A percentile compares a stretch with the other conserved stretches of the same genome.
phyloP scores from a whole-genome alignment of 2,888 invertebrate genomes.

The Electrophaes corylata region DNA sequence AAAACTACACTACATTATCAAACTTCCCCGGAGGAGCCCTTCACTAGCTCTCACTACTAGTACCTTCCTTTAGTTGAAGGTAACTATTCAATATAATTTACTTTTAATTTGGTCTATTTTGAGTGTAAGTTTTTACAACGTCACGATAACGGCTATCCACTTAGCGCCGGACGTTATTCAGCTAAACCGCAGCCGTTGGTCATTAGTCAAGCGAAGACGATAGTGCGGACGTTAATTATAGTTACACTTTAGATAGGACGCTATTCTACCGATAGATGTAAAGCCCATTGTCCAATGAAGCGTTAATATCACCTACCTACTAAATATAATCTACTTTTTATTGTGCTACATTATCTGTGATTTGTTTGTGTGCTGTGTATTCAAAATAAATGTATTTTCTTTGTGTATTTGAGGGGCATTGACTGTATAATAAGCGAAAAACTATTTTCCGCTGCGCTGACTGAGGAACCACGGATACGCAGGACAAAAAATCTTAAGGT shows the following conservation, averaged over 20 bases:
- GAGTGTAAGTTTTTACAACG: slow-evolving; percentile 41
- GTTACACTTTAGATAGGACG: slow-evolving; percentile 25
- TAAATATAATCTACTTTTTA: too few species aligned
- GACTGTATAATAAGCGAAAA: too few species aligned
- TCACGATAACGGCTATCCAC: slow-evolving; percentile 61
- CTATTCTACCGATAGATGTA: slow-evolving; percentile 13
- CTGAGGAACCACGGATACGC: too few species aligned
- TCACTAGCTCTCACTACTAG: too few species aligned
- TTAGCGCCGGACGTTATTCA: slow-evolving; percentile 74
- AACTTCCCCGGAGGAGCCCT: too few species aligned
- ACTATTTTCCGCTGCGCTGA: too few species aligned
- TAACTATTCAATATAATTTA: slow-evolving; percentile 6
- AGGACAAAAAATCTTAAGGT: too few species aligned
- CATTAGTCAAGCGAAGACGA: slow-evolving; percentile 45
- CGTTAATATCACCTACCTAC: neutral
- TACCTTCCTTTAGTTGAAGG: too few species aligned
- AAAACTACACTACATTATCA: neutral
- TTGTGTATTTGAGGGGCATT: too few species aligned
- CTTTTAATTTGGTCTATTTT: slow-evolving; percentile 19
- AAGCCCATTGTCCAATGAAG: slow-evolving; percentile 9
- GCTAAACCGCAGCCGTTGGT: slow-evolving; percentile 48
- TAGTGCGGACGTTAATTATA: slow-evolving; percentile 29
- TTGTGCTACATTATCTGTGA: too few species aligned
- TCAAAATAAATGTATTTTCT: too few species aligned
- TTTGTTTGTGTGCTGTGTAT: too few species aligned